phyloP scores from a whole-genome alignment of 2,797 vertebrate species.

The Psittacula echo region DNA sequence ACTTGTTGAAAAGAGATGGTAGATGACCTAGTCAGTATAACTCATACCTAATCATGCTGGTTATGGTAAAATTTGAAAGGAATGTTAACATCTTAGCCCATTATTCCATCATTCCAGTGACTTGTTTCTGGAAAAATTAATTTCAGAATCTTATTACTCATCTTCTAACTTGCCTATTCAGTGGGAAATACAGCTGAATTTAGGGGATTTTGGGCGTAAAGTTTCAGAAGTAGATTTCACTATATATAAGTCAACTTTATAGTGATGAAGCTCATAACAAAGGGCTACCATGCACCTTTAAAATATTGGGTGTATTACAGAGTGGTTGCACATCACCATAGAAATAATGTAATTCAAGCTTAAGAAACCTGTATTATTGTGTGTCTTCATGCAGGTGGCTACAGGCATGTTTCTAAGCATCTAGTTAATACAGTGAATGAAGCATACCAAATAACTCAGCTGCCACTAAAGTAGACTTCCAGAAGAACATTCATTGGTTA shows the following conservation, averaged over 20 bases:
- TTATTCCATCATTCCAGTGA: neutral
- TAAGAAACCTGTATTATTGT: neutral
- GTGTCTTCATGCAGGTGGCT: neutral
- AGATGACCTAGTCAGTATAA: neutral
- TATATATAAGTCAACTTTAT: neutral
- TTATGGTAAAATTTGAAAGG: neutral
- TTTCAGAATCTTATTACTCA: neutral
- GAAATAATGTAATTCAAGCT: neutral
- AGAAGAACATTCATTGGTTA: neutral
- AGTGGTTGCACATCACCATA: neutral
- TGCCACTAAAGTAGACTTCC: neutral
- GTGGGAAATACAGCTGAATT: neutral
- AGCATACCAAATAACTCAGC: neutral
- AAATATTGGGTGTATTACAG: neutral
- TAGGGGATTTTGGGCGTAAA: fast-evolving
- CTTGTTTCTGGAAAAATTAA: neutral
- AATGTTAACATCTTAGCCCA: neutral
- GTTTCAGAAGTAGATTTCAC: neutral
- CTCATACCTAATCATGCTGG: neutral
- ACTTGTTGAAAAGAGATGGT: neutral
- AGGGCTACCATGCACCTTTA: neutral
- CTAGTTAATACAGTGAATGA: neutral
- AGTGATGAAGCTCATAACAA: neutral
- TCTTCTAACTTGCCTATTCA: neutral
- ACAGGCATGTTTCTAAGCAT: neutral